Evolutionary conservation across 2,797 vertebrate species (phyloP).

Genomic region (Alca torda): DNA sequence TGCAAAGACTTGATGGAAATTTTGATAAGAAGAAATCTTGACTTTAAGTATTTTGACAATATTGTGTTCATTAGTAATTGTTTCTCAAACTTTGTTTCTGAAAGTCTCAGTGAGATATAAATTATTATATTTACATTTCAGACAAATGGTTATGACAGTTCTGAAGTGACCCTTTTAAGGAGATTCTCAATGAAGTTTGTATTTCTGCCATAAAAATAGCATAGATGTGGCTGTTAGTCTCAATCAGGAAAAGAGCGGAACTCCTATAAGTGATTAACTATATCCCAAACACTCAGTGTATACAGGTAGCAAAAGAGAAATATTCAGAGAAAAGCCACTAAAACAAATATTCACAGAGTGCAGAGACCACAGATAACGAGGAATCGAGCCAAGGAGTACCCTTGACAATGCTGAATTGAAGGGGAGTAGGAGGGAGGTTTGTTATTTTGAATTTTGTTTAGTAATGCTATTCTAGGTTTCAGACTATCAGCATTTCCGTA

Average conservation of each 20-base stretch:
- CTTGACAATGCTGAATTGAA: slow-evolving; percentile 23
- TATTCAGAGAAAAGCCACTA: slow-evolving; percentile 15
- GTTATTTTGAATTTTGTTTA: slow-evolving; percentile 41
- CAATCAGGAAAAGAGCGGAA: neutral
- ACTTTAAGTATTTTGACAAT: neutral
- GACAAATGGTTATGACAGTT: neutral
- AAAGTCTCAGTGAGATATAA: neutral
- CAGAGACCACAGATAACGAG: slow-evolving; percentile 4
- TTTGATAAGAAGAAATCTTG: neutral
- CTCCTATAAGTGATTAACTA: neutral
- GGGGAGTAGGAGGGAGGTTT: neutral
- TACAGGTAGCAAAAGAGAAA: slow-evolving; percentile 47
- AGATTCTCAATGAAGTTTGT: neutral
- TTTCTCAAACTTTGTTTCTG: neutral
- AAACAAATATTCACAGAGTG: slow-evolving; percentile 5
- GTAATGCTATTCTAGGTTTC: neutral
- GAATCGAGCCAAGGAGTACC: neutral
- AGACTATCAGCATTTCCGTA: neutral
- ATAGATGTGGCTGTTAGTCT: neutral
- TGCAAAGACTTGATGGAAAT: neutral
- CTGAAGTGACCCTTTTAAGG: neutral
- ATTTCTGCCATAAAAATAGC: neutral
- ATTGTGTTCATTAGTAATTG: neutral
- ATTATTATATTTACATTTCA: neutral
- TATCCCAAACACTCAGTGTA: neutral